phyloP scores from a whole-genome alignment of 2,113 vertebrate species.

The Callionymus lyra region DNA sequence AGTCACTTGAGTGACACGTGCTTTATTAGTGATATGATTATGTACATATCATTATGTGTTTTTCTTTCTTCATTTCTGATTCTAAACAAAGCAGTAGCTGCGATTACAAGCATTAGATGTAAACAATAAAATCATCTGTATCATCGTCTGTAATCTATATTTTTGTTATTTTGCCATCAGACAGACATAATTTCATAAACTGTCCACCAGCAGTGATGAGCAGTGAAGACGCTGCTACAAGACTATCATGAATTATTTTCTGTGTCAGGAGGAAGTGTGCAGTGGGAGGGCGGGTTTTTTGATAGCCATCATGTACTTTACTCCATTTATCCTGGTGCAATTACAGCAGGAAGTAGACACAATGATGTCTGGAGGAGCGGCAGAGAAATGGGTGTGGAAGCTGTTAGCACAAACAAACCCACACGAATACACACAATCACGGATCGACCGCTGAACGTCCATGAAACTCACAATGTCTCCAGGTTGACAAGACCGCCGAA shows the following conservation, averaged over 20 bases:
- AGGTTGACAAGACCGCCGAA: conserved; percentile 89
- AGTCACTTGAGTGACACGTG: too few relatives aligned
- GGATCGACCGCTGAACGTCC: conserved; percentile 4
- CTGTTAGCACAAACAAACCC: conserved; percentile 31
- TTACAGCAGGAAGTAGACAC: conserved; percentile 67
- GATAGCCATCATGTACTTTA: conserved; percentile 65
- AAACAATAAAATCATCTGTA: too few relatives aligned
- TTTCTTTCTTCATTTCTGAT: too few relatives aligned
- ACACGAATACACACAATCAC: conserved; percentile 6
- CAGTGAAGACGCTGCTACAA: neutral
- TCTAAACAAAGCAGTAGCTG: too few relatives aligned
- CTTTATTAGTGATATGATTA: too few relatives aligned
- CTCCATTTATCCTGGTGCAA: conserved; percentile 67
- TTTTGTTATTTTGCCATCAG: too few relatives aligned
- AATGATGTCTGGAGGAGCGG: conserved; percentile 58
- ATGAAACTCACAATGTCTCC: conserved; percentile 87
- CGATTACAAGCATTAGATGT: too few relatives aligned
- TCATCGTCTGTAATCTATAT: too few relatives aligned
- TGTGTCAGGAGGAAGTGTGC: conserved; percentile 55
- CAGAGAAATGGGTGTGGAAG: conserved; percentile 45
- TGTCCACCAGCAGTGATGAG: too few relatives aligned
- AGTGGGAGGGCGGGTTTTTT: conserved; percentile 55
- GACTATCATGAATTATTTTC: conserved; percentile 16
- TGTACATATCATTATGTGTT: too few relatives aligned
- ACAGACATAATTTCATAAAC: too few relatives aligned